A percentile compares a stretch with the other conserved stretches of the same genome.
Evolutionary conservation across 2,797 vertebrate species (phyloP).

Genomic region (Calcarius lapponicus): DNA sequence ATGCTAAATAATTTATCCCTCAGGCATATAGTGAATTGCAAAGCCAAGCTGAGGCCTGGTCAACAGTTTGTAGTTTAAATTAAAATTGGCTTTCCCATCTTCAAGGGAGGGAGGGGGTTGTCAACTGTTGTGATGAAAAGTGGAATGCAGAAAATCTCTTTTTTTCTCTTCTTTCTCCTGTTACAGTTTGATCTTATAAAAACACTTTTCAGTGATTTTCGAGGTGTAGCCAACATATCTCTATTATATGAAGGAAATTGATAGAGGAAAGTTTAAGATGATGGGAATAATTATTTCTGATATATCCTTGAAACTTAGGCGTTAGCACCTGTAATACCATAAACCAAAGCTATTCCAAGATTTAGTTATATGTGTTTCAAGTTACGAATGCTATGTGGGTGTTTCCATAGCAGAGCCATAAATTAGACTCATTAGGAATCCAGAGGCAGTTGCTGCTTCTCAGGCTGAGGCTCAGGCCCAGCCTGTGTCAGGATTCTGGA

Average conservation of each 20-base stretch:
- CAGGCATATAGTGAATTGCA: slow-evolving; percentile 45
- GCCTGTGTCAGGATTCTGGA: not conserved
- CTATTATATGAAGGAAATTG: not conserved
- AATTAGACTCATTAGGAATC: not conserved
- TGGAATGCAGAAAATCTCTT: slow-evolving; percentile 8
- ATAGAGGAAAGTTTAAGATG: not conserved
- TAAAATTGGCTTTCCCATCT: slow-evolving; percentile 36
- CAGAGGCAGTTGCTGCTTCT: not conserved
- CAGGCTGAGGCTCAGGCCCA: not conserved
- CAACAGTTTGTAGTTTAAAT: slow-evolving; percentile 68
- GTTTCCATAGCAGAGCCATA: not conserved
- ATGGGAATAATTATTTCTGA: not conserved
- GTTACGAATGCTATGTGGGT: not conserved
- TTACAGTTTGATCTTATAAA: not conserved
- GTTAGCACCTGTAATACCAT: not conserved
- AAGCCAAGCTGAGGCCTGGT: slow-evolving; percentile 58
- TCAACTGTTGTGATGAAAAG: not conserved
- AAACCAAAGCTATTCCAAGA: not conserved
- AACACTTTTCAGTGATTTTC: not conserved
- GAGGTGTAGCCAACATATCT: not conserved
- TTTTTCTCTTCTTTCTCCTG: too few relatives aligned
- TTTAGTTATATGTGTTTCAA: not conserved
- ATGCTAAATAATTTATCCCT: slow-evolving; percentile 72
- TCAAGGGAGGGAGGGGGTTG: not conserved
- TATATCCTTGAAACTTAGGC: not conserved